Conservation (phyloP, 64 coral and sea anemone species). For the Catalaphyllia jardinei region DNA sequence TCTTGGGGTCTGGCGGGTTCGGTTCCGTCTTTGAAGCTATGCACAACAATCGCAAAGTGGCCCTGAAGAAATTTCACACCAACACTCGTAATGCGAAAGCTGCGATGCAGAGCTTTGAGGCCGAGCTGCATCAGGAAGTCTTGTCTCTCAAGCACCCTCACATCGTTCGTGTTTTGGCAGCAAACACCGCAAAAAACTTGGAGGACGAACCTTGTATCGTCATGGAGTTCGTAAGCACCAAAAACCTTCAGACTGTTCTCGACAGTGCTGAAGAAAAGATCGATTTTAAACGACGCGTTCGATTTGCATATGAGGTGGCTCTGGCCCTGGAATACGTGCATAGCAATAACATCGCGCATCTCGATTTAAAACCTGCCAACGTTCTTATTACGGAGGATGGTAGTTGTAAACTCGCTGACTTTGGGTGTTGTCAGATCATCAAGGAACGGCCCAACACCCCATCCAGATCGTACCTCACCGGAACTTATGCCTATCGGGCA, state of each 20-base stretch:
- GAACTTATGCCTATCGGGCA: slow-evolving; percentile 92
- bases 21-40: slow-evolving; percentile 86
- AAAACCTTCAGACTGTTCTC: slow-evolving; percentile 82
- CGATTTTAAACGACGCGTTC: slow-evolving; percentile 57
- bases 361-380: slow-evolving; percentile 95
- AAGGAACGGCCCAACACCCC: slow-evolving; percentile 89
- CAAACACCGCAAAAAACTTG: slow-evolving; percentile 48
- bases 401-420: slow-evolving; percentile 79
- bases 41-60: slow-evolving; percentile 80
- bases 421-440: slow-evolving; percentile 89
- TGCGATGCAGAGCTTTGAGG: slow-evolving; percentile 95
- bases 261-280: slow-evolving; percentile 75
- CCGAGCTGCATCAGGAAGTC: slow-evolving; percentile 80
- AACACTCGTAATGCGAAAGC: slow-evolving; percentile 96
- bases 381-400: slow-evolving; percentile 68
- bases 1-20: slow-evolving; percentile 87
- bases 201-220: slow-evolving; percentile 92
- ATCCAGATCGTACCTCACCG: slow-evolving; percentile 85
- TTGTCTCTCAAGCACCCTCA: slow-evolving; percentile 85
- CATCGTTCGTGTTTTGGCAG: slow-evolving; percentile 74
- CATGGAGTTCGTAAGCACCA: slow-evolving; percentile 92
- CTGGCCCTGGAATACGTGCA: slow-evolving; percentile 84
- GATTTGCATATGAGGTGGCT: slow-evolving; percentile 69
- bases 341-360: slow-evolving; percentile 73
- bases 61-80: slow-evolving; percentile 86